Conservation (phyloP, 2,113 vertebrate species). For the Piprites chloris region DNA sequence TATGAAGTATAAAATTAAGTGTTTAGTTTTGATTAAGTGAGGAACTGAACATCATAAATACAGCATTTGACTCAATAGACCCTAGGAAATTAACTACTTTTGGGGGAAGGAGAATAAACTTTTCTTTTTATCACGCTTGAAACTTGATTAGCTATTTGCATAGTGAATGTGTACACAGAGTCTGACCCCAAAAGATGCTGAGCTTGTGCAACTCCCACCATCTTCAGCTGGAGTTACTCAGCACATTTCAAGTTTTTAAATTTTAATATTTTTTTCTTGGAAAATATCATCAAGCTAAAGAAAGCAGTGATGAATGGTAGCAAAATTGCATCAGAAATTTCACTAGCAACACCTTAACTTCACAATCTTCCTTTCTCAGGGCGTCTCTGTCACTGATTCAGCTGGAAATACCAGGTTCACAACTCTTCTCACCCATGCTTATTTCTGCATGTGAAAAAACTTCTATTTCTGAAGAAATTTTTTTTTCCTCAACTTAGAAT, state of each 20-base stretch:
- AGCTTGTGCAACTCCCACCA: neutral
- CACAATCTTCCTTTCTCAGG: neutral
- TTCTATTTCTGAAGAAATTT: neutral
- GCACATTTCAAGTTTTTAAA: constrained; percentile 17
- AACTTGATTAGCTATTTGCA: constrained; percentile 45
- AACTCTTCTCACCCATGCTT: neutral
- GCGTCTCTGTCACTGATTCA: neutral
- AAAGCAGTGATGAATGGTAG: neutral
- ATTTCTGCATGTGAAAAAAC: neutral
- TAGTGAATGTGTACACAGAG: constrained; percentile 12
- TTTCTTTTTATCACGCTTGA: neutral
- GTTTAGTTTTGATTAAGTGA: constrained; percentile 53
- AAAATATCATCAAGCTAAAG: neutral
- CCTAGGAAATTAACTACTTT: constrained; percentile 29
- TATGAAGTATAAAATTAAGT: constrained; percentile 50
- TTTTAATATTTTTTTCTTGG: neutral
- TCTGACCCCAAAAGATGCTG: constrained; percentile 33
- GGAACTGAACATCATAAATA: constrained; percentile 43
- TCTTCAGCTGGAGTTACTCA: constrained; percentile 15
- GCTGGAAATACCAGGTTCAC: neutral
- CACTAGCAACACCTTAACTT: neutral
- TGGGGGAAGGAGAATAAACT: constrained; percentile 20
- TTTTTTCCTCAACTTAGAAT: neutral
- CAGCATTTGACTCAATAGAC: constrained; percentile 25
- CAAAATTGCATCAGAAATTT: neutral